These are phyloP conservation scores for Cyrtorhinus lividipennis DNA, from an alignment of 1,140 invertebrate species.

Conservation along the genomic window DNA sequence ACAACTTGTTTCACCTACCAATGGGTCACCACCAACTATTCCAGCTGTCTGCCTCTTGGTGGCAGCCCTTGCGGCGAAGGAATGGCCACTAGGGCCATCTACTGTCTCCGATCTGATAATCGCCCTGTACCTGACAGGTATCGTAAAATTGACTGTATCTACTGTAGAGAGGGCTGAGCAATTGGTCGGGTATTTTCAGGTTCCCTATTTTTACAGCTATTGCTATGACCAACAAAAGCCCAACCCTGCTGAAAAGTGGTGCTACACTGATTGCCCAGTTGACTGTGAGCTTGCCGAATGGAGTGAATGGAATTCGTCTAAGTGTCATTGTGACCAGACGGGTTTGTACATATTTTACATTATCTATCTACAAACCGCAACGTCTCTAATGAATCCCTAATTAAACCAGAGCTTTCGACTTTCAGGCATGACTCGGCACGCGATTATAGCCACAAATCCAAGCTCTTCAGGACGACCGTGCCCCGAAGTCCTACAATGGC, in stretches of 20 bases:
- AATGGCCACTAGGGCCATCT: slow-evolving; percentile 37
- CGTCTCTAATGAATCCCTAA: too few species aligned
- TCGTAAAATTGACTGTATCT: too few species aligned
- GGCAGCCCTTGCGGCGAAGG: slow-evolving; percentile 47
- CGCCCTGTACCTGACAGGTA: slow-evolving; percentile 39
- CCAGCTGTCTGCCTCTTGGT: slow-evolving; percentile 41
- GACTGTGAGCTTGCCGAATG: slow-evolving; percentile 47
- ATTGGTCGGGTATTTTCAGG: too few species aligned
- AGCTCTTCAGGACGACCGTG: slow-evolving; percentile 37
- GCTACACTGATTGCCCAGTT: slow-evolving; percentile 50
- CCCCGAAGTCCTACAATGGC: slow-evolving; percentile 33
- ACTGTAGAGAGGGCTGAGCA: too few species aligned
- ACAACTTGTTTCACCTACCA: slow-evolving; percentile 37
- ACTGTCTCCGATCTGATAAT: slow-evolving; percentile 40
- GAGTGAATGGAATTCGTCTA: slow-evolving; percentile 40
- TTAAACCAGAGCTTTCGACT: too few species aligned
- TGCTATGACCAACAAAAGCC: slow-evolving; percentile 29
- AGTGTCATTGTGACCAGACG: slow-evolving; percentile 38
- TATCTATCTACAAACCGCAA: too few species aligned
- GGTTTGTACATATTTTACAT: too few species aligned
- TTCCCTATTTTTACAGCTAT: slow-evolving; percentile 26
- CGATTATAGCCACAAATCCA: slow-evolving; percentile 32
- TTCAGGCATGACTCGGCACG: slow-evolving; percentile 27
- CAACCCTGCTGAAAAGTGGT: slow-evolving; percentile 34
- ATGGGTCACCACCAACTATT: slow-evolving; percentile 42